Conservation (phyloP, 2,888 invertebrate genomes). For the Thereva nobilitata region DNA sequence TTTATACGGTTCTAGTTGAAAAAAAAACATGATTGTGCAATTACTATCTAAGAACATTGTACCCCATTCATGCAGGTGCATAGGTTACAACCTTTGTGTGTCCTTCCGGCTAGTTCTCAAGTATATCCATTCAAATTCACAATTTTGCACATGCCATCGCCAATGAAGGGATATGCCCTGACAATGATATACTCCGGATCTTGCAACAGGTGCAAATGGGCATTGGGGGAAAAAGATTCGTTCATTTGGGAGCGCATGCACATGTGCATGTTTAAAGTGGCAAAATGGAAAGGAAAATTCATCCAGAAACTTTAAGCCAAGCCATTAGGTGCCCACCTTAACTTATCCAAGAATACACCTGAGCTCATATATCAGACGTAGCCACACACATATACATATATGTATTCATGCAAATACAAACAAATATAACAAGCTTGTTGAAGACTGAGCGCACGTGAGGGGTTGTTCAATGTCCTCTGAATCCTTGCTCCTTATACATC, state of each 20-base stretch:
- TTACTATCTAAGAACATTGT: too few relatives aligned
- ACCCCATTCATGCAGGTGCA: too few relatives aligned
- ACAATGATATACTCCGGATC: conserved; percentile 21
- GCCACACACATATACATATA: too few relatives aligned
- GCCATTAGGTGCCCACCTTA: conserved; percentile 21
- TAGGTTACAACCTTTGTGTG: too few relatives aligned
- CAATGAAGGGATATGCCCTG: conserved; percentile 18
- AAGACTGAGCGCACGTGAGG: conserved; percentile 7
- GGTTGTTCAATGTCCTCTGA: conserved; percentile 6
- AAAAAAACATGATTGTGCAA: too few relatives aligned
- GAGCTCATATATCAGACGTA: background rate
- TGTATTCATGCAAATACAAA: background rate
- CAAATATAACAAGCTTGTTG: conserved; percentile 15
- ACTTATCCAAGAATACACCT: conserved; percentile 10
- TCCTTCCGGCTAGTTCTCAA: too few relatives aligned
- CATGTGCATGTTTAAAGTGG: conserved; percentile 12
- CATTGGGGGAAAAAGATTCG: background rate
- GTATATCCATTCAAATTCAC: conserved; percentile 14
- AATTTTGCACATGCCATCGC: conserved; percentile 20
- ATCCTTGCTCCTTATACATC: background rate
- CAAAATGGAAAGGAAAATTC: conserved; percentile 7
- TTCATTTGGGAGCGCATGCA: conserved; percentile 21
- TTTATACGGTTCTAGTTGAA: too few relatives aligned
- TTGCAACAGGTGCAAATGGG: conserved; percentile 21
- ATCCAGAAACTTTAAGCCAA: conserved; percentile 6